phyloP scores from a whole-genome alignment of 92 coral and sea anemone species.

The Epizoanthus stellaris region DNA sequence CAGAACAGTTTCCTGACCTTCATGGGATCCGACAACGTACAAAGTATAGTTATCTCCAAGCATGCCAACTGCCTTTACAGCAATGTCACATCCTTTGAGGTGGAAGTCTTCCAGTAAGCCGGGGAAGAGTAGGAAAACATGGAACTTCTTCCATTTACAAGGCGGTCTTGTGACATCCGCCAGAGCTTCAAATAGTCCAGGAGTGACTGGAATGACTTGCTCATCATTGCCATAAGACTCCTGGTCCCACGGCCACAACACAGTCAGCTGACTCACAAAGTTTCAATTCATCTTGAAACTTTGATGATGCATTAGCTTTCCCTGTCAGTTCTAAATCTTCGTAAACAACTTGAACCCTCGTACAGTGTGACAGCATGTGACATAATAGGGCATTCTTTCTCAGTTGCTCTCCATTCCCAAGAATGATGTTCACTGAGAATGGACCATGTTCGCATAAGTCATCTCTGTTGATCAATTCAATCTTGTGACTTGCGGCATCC shows the following conservation, averaged over 20 bases:
- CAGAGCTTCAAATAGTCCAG: slow-evolving; percentile 7
- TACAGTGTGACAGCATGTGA: not conserved
- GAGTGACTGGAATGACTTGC: slow-evolving; percentile 29
- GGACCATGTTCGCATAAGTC: no score
- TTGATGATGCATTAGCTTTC: no score
- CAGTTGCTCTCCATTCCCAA: no score
- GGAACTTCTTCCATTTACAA: slow-evolving; percentile 9
- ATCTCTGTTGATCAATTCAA: no score
- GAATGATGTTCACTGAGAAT: no score
- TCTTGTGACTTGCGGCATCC: no score
- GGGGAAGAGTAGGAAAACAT: slow-evolving; percentile 16
- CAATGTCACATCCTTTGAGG: slow-evolving; percentile 54
- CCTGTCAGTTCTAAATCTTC: not conserved
- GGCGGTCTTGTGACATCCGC: no score
- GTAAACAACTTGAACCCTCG: slow-evolving; percentile 46
- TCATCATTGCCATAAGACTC: slow-evolving; percentile 36
- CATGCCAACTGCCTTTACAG: slow-evolving; percentile 33
- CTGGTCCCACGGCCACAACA: slow-evolving; percentile 44
- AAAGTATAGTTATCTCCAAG: slow-evolving; percentile 1
- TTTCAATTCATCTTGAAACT: slow-evolving; percentile 31
- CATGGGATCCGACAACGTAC: slow-evolving; percentile 8
- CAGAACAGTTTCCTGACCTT: not conserved
- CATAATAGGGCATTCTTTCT: no score
- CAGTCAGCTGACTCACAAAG: slow-evolving; percentile 42
- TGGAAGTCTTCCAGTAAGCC: slow-evolving; percentile 36